These are phyloP conservation scores for Psettodes erumei DNA, from an alignment of 2,113 vertebrate genomes.

Conservation along the genomic window DNA sequence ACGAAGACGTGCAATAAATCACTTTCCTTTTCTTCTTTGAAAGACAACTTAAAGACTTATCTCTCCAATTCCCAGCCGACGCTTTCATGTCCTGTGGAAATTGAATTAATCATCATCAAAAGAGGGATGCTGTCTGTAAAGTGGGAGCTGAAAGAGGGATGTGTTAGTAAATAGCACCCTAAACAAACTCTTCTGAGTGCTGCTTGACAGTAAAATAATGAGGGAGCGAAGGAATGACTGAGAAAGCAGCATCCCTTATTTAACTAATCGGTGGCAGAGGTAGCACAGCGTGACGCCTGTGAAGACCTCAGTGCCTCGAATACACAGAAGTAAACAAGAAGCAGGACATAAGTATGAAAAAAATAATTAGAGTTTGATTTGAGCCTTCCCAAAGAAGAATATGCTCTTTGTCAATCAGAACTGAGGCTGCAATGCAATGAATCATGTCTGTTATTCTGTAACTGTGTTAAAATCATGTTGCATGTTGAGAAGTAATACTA, in stretches of 20 bases:
- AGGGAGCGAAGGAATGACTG: conserved; percentile 58
- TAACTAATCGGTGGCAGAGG: conserved; percentile 43
- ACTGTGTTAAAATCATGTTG: neutral
- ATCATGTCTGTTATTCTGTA: neutral
- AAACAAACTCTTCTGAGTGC: conserved; percentile 62
- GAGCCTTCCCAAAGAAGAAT: neutral
- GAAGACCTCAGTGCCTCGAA: conserved; percentile 26
- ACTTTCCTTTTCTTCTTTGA: conserved; percentile 49
- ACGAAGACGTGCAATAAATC: conserved; percentile 49
- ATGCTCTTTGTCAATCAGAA: neutral
- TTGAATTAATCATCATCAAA: conserved; percentile 61
- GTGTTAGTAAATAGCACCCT: conserved; percentile 57
- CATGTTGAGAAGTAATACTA: neutral
- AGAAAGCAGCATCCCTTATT: conserved; percentile 54
- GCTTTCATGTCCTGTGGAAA: conserved; percentile 48
- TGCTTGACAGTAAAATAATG: conserved; percentile 65
- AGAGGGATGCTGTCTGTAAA: conserved; percentile 30
- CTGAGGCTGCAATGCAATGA: neutral
- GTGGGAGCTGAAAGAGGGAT: conserved; percentile 39
- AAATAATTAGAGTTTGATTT: neutral
- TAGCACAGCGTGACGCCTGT: conserved; percentile 31
- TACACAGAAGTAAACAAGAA: conserved; percentile 25
- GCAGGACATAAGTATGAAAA: neutral
- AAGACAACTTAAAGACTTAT: conserved; percentile 47
- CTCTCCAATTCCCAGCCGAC: conserved; percentile 33